Evolutionary conservation across 2,113 vertebrate genomes (phyloP).

Genomic region (Engraulis encrasicolus): DNA sequence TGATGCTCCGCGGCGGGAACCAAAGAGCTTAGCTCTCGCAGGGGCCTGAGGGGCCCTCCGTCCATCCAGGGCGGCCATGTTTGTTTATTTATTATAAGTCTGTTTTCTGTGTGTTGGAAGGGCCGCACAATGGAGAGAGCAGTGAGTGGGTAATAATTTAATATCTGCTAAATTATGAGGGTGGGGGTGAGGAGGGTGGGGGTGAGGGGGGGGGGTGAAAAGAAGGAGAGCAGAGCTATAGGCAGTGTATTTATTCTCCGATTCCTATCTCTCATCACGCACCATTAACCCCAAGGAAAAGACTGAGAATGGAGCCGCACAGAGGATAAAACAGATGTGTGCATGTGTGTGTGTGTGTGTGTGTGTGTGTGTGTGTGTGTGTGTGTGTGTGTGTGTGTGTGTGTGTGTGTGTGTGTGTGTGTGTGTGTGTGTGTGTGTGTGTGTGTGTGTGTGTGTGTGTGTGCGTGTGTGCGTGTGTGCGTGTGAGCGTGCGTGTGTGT

Average conservation of each 20-base stretch:
- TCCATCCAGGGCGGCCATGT: neutral
- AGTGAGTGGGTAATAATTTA: slow-evolving; percentile 66
- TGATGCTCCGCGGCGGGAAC: slow-evolving; percentile 48
- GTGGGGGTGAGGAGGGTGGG: slow-evolving; percentile 21
- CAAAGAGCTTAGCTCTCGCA: slow-evolving; percentile 37
- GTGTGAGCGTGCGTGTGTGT: too few species aligned
- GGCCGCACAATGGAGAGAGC: slow-evolving; percentile 54
- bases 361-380: neutral
- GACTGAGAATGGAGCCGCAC: neutral
- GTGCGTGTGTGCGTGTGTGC: too few species aligned
- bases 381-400: neutral
- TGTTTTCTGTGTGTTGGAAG: neutral
- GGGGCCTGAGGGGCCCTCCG: slow-evolving; percentile 11
- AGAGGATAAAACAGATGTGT: neutral
- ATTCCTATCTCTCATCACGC: slow-evolving; percentile 63
- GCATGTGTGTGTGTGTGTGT: neutral
- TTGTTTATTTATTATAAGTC: neutral
- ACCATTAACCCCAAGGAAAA: slow-evolving; percentile 50
- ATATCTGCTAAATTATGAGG: slow-evolving; percentile 58
- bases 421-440: neutral
- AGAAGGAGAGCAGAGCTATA: slow-evolving; percentile 38
- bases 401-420: neutral
- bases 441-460: neutral
- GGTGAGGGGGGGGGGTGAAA: slow-evolving; percentile 37
- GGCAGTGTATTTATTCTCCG: slow-evolving; percentile 52